Conservation (phyloP, 2,797 vertebrate genomes). For the Myotis pilosus region DNA sequence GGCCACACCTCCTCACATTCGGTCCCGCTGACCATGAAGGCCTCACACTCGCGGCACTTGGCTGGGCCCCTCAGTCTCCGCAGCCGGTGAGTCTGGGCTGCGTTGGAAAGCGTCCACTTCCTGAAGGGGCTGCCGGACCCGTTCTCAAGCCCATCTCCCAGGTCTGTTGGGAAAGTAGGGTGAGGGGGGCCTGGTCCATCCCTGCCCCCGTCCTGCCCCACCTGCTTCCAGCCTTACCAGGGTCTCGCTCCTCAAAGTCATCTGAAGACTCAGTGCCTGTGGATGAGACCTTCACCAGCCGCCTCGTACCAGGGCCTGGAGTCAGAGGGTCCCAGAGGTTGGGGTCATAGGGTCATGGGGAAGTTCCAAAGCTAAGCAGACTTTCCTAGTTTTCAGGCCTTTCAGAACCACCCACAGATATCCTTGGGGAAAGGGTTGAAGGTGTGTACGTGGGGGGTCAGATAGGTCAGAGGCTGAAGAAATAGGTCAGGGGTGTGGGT, state of each 20-base stretch:
- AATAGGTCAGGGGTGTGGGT: neutral
- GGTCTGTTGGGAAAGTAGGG: conserved; percentile 46
- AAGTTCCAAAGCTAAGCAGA: neutral
- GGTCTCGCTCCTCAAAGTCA: conserved; percentile 91
- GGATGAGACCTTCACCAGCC: conserved; percentile 86
- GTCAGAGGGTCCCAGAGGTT: conserved; percentile 3
- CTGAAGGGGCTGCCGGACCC: conserved; percentile 78
- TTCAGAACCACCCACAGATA: conserved; percentile 10
- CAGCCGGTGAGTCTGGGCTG: conserved; percentile 90
- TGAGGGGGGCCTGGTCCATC: neutral
- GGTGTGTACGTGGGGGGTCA: neutral
- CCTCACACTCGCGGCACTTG: conserved; percentile 95
- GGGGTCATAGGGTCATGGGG: neutral
- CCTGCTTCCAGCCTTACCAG: conserved; percentile 61
- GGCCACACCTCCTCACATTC: conserved; percentile 94
- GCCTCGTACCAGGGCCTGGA: conserved; percentile 83
- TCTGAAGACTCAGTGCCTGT: conserved; percentile 89
- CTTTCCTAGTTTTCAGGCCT: neutral
- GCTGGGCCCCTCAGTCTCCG: conserved; percentile 90
- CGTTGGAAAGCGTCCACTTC: conserved; percentile 85
- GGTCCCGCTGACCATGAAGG: conserved; percentile 92
- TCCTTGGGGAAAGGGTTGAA: neutral
- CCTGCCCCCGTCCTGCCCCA: neutral
- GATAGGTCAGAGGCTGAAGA: neutral
- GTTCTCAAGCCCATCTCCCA: conserved; percentile 80